Evolutionary conservation across 2,888 invertebrate genomes (phyloP).

Genomic region (Rugalucina vietnamica): DNA sequence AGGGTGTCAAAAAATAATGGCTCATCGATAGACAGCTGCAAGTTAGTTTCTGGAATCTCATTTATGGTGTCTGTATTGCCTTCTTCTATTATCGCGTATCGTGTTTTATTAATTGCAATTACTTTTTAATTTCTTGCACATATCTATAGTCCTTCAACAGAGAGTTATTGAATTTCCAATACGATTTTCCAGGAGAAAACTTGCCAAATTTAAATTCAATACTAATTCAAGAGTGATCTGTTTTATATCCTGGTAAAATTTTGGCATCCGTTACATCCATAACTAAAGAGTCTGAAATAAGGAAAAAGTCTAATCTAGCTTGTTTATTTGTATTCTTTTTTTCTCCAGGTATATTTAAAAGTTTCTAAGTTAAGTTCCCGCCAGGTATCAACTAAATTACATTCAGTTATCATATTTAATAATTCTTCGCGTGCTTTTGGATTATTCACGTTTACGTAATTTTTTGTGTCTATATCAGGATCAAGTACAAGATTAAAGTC

Average conservation of each 20-base stretch:
- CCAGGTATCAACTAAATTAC: not conserved
- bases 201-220: not conserved
- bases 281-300: not conserved
- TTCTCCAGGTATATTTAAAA: slow-evolving; percentile 18
- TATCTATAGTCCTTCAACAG: not conserved
- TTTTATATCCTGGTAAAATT: not conserved
- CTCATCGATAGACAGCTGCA: not conserved
- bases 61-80: not conserved
- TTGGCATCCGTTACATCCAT: not conserved
- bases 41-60: not conserved
- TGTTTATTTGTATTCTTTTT: slow-evolving; percentile 16
- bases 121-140: not conserved
- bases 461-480: not conserved
- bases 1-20: slow-evolving; percentile 6
- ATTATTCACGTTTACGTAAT: slow-evolving; percentile 10
- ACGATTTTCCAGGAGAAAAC: not conserved
- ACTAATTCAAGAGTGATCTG: not conserved
- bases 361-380: slow-evolving; percentile 1
- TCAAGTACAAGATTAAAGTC: not conserved
- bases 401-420: not conserved
- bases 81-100: not conserved
- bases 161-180: not conserved
- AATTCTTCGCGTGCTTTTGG: not conserved
- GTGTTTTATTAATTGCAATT: not conserved
- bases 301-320: slow-evolving; percentile 26